Evolutionary conservation across 2,888 invertebrate species (phyloP), one percentile per base, ranked within the genome.

Genomic region (Phengaris arion): DNA sequence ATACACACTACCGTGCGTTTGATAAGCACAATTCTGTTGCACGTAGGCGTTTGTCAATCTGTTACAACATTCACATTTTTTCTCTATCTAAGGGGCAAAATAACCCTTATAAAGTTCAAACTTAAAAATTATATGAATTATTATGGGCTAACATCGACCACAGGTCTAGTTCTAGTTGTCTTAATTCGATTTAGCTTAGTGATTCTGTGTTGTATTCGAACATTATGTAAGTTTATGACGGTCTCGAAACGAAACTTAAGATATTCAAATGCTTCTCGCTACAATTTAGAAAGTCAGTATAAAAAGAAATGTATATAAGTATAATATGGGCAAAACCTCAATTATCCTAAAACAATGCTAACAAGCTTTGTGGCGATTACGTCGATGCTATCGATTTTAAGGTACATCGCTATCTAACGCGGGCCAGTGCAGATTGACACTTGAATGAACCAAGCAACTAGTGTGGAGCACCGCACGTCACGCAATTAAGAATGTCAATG

Each of bases 401-500:
- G 48, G 75, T 13, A 80, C 80, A 78, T 68, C 81, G n/a, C 75
- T 70, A 75, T 57, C 68, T 22, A 73, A 81, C 79, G 79, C 76
- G 77, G 76, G 79, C 79, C 81, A 77, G 69, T 77, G 76, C 79
- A 81, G 87, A 89, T 85, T 87, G 90, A 88, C 89, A 82, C 83
- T 80, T 89, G 89, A 90, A 90, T 89, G 87, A 85, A 46, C 51
- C 80, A 48, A 74, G 55, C 69, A 72, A 74, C 70, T 75, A 72
- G 73, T 74, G 75, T 68, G 72, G 69, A 64, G 78, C 74, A 75
- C 83, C 83, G 81, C 80, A 82, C 81, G 83, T 84, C 74, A 22
- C 74, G 87, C 86, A 88, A 90, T 90, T 89, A 89, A 88, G 85
- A 85, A 83, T 83, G 85, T 86, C 89, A 89, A 86, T 88, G 89